Percentiles rank a stretch among this genome's conserved stretches.
Evolutionary conservation across 2,888 invertebrate genomes (phyloP).

Genomic region (Rotaria sp.): DNA sequence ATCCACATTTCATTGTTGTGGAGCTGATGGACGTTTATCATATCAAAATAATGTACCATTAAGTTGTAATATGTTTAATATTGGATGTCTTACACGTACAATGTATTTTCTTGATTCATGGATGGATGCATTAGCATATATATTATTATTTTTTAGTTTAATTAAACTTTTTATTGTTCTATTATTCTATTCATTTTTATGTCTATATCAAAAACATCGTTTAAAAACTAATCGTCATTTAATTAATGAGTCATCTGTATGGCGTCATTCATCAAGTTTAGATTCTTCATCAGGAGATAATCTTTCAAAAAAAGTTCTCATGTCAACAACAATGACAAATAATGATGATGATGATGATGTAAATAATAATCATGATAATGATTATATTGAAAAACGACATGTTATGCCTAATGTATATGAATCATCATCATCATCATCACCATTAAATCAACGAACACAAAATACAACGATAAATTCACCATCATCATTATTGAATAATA

Average conservation of each 20-base stretch:
- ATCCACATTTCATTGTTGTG: not conserved
- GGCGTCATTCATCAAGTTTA: not conserved
- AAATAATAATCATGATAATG: not conserved
- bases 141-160: constrained; percentile 1
- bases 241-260: not conserved
- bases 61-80: not conserved
- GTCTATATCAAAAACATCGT: not conserved
- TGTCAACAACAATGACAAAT: not conserved
- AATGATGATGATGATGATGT: not conserved
- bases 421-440: not conserved
- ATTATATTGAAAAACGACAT: not conserved
- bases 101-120: not conserved
- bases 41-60: constrained; percentile 19
- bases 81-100: constrained; percentile 6
- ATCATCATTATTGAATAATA: not conserved
- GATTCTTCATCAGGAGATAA: not conserved
- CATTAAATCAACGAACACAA: not conserved
- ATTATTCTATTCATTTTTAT: not conserved
- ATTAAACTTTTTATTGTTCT: constrained; percentile 9
- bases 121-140: not conserved
- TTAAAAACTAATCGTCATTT: not conserved
- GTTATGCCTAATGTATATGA: not conserved
- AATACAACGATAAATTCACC: not conserved
- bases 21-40: not conserved
- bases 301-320: not conserved